A percentile compares a stretch with the other conserved stretches of the same genome.
Conservation (phyloP, 2,888 invertebrate species). For the Plagiodera versicolora region DNA sequence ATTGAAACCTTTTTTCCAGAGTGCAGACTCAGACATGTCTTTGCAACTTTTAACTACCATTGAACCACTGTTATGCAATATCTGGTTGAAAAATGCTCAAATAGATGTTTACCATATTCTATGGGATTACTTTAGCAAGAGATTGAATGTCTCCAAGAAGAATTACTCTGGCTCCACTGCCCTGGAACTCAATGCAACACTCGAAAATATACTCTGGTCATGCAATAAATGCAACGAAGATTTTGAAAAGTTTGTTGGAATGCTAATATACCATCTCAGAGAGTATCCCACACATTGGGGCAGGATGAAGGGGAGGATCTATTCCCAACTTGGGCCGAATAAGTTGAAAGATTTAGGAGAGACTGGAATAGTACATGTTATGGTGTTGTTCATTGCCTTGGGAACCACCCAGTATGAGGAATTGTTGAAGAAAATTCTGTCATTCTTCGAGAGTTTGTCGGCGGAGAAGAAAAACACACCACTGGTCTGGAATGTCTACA, state of each 20-base stretch:
- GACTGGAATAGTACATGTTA: constrained; percentile 46
- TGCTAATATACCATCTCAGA: constrained; percentile 45
- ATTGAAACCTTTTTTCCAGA: constrained; percentile 37
- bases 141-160: constrained; percentile 40
- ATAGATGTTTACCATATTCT: constrained; percentile 48
- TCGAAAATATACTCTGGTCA: constrained; percentile 37
- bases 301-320: constrained; percentile 52
- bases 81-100: constrained; percentile 46
- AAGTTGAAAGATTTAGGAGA: constrained; percentile 48
- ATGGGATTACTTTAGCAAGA: constrained; percentile 52
- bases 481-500: constrained; percentile 45
- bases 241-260: constrained; percentile 48
- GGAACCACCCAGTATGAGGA: constrained; percentile 45
- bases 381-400: constrained; percentile 45
- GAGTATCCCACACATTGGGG: constrained; percentile 49
- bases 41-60: constrained; percentile 40
- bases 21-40: constrained; percentile 34
- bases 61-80: constrained; percentile 42
- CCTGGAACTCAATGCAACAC: constrained; percentile 33
- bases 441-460: constrained; percentile 42
- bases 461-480: constrained; percentile 37
- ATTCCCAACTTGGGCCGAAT: constrained; percentile 50
- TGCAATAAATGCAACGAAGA: constrained; percentile 39
- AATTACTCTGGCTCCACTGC: constrained; percentile 29
- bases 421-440: constrained; percentile 44